Percentiles rank a stretch among this genome's conserved stretches.
Conservation (phyloP, 2,113 vertebrate genomes). For the Nymphicus hollandicus region DNA sequence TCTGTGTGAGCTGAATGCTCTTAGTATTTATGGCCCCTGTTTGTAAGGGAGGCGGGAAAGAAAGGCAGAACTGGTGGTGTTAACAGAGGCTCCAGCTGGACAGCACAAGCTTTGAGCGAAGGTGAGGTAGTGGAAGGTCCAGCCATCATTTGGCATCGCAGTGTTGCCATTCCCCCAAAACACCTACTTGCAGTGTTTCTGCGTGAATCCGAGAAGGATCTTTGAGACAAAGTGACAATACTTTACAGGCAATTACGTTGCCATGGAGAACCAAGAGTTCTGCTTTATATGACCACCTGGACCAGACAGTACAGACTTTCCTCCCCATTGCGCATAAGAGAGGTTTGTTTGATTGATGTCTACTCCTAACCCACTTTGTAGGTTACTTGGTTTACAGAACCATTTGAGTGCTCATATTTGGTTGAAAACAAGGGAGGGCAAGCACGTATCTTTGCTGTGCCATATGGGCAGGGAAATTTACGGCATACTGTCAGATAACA, state of each 20-base stretch:
- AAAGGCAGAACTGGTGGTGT: neutral
- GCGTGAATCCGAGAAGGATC: neutral
- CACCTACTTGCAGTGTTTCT: neutral
- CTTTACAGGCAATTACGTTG: neutral
- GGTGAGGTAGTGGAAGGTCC: neutral
- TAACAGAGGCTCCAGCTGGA: neutral
- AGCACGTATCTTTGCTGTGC: neutral
- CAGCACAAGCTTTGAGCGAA: neutral
- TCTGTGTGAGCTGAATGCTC: slow-evolving; percentile 36
- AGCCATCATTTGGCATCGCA: neutral
- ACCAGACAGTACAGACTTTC: neutral
- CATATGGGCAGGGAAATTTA: neutral
- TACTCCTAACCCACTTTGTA: neutral
- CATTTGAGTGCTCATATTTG: neutral
- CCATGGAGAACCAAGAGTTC: neutral
- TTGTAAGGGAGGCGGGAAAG: neutral
- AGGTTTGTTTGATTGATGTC: neutral
- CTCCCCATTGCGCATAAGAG: neutral
- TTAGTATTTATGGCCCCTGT: neutral
- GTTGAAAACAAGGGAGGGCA: neutral
- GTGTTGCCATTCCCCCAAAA: neutral
- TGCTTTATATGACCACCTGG: neutral
- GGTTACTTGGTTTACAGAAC: neutral
- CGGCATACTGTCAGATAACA: neutral
- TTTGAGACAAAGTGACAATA: neutral